Conservation (phyloP, 1,140 invertebrate species). For the Diprion similis region DNA sequence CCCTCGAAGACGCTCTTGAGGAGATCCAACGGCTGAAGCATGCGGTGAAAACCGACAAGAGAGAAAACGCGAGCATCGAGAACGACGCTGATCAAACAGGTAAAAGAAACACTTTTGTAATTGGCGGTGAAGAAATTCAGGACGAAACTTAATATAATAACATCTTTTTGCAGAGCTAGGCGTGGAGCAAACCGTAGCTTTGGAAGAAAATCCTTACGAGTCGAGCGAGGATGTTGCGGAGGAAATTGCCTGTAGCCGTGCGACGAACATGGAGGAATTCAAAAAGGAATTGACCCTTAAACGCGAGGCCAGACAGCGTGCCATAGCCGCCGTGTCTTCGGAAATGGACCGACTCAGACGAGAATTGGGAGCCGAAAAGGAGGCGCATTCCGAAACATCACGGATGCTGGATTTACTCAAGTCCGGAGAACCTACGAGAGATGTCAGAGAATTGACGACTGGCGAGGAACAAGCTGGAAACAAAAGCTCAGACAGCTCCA, state of each 20-base stretch:
- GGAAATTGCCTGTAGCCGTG: not conserved
- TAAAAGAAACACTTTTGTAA: not conserved
- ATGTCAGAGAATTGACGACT: constrained; percentile 16
- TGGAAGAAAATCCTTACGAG: not conserved
- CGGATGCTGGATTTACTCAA: constrained; percentile 47
- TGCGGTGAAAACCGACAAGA: constrained; percentile 33
- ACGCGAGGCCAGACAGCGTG: constrained; percentile 55
- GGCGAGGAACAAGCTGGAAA: not conserved
- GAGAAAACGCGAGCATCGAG: constrained; percentile 7
- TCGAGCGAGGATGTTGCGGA: constrained; percentile 17
- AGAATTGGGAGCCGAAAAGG: constrained; percentile 56
- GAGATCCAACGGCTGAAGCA: constrained; percentile 51
- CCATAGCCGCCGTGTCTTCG: constrained; percentile 56
- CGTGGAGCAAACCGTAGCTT: constrained; percentile 23
- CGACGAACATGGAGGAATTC: constrained; percentile 48
- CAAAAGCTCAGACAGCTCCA: not conserved
- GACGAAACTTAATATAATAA: no score
- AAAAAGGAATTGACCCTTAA: constrained; percentile 55
- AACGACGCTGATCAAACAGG: constrained; percentile 15
- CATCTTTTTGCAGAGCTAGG: constrained; percentile 11
- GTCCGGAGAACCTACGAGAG: constrained; percentile 34
- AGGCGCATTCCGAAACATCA: constrained; percentile 54
- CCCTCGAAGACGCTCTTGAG: constrained; percentile 41
- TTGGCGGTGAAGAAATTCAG: not conserved
- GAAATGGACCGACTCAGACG: constrained; percentile 56